Base-by-base conservation (phyloP, 2,797 vertebrate species). In the Mallotus villosus region DNA sequence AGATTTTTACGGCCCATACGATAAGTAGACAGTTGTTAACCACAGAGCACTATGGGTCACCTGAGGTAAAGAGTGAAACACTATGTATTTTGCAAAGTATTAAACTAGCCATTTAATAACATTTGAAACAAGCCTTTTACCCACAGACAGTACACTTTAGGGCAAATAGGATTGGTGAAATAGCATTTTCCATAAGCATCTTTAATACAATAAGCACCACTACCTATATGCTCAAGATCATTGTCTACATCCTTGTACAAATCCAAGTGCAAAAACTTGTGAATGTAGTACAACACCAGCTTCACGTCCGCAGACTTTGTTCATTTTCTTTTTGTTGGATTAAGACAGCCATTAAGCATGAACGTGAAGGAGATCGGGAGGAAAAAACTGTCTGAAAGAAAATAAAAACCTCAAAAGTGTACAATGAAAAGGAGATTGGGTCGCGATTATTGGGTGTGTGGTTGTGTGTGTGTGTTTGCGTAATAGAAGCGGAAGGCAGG, bases 321-420 rank as follows among this genome's bases (percentile, higher is more conserved):
- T 86, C 83, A 82, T 87, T 88, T 80, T 34, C 82, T 85, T 81
- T 85, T 85, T 86, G 85, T 86, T 87, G 79, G 79, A 77, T 77
- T 24, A 88, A 88, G 88, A 88, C 87, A 86, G 89, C 78, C 67
- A 21, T 41, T 41, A 68, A 49, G 32, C 41, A 27, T 51, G 66
- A 53, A 53, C 41, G 4, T 7, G 17, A 41, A 41, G 37, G 37
- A 12, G 37, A 41, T 11, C 37, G 2, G 37, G 37, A 12, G 37
- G 37, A 1, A 7, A 22, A 82, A 86, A 90, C 82, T 83, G 81
- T 82, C 81, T 78, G 71, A 85, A 84, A 85, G 89, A 84, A 85
- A 88, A 87, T 83, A 86, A 72, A 83, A 87, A 11, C 9, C 11
- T 12, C 11, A 2, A 11, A 2, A 41, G 14, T 41, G 37, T 41